Percentiles rank a stretch among this genome's conserved stretches.
These are phyloP conservation scores for Leptestheria dahalacensis DNA, from an alignment of 1,140 invertebrate species.

Conservation along the genomic window DNA sequence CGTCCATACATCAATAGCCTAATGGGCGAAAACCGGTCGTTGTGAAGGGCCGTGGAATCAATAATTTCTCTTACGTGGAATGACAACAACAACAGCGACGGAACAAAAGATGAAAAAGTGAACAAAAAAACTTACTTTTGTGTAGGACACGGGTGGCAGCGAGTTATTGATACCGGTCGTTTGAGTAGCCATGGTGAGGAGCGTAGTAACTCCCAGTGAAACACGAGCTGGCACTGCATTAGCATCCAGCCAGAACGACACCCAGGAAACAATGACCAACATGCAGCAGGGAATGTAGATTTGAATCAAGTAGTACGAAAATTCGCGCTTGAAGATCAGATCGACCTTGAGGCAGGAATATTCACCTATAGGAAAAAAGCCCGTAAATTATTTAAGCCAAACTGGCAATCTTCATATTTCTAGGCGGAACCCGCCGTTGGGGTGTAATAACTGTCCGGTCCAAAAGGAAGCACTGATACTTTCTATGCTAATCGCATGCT, in stretches of 20 bases:
- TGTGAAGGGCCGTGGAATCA: too few species aligned
- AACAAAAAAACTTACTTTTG: constrained; percentile 38
- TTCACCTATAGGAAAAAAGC: constrained; percentile 47
- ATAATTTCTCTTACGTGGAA: too few species aligned
- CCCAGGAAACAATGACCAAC: constrained; percentile 94
- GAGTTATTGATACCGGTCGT: constrained; percentile 86
- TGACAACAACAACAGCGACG: too few species aligned
- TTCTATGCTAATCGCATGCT: not conserved
- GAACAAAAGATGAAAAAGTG: too few species aligned
- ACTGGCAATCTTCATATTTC: not conserved
- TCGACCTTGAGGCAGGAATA: constrained; percentile 94
- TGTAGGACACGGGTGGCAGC: constrained; percentile 89
- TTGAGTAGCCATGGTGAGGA: constrained; percentile 95
- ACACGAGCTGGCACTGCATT: constrained; percentile 88
- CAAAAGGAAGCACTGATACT: not conserved
- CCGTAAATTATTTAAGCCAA: not conserved
- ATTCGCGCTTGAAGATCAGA: constrained; percentile 87
- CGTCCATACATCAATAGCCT: constrained; percentile 88
- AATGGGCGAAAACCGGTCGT: not conserved
- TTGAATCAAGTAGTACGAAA: constrained; percentile 95
- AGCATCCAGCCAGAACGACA: constrained; percentile 94
- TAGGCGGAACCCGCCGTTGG: not conserved
- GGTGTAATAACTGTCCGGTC: not conserved
- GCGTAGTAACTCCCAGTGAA: constrained; percentile 84
- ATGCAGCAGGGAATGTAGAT: constrained; percentile 95